phyloP scores from a whole-genome alignment of 2,888 invertebrate species.

The Lasiommata megera region DNA sequence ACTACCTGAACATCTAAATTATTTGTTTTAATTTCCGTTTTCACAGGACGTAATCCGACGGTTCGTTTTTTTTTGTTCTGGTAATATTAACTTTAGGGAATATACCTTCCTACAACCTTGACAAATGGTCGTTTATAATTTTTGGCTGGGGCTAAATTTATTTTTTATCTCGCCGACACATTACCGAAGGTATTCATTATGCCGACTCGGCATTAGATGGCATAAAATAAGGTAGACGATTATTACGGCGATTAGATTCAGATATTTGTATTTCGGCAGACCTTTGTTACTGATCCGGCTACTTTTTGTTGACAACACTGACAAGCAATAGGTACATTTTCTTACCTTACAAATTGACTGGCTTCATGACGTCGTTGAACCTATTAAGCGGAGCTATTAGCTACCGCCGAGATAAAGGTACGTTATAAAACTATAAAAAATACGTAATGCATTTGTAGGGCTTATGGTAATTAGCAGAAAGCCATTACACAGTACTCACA shows the following conservation, averaged over 20 bases:
- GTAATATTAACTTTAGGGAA: not conserved
- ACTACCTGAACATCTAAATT: not conserved
- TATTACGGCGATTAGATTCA: conserved; percentile 30
- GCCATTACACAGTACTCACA: not conserved
- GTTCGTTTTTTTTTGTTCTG: not conserved
- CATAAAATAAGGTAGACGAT: conserved; percentile 27
- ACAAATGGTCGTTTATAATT: conserved; percentile 5
- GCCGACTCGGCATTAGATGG: conserved; percentile 25
- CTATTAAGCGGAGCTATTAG: conserved; percentile 22
- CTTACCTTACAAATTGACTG: not conserved
- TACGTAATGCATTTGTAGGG: not conserved
- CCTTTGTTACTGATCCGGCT: conserved; percentile 33
- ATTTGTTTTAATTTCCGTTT: not conserved
- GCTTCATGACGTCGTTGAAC: not conserved
- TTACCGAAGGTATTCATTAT: conserved; percentile 23
- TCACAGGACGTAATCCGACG: not conserved
- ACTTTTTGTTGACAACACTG: conserved; percentile 29
- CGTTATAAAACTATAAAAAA: not conserved
- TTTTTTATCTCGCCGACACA: conserved; percentile 23
- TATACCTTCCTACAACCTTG: not conserved
- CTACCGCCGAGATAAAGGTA: not conserved
- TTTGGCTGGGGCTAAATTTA: not conserved
- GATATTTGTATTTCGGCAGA: conserved; percentile 34
- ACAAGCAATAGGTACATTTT: not conserved
- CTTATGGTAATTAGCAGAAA: not conserved